A percentile compares a stretch with the other conserved stretches of the same genome.
Evolutionary conservation across 30 jellyfish, hydroid and myxozoan genomes (phyloP).

Genomic region (Turritopsis rubra): DNA sequence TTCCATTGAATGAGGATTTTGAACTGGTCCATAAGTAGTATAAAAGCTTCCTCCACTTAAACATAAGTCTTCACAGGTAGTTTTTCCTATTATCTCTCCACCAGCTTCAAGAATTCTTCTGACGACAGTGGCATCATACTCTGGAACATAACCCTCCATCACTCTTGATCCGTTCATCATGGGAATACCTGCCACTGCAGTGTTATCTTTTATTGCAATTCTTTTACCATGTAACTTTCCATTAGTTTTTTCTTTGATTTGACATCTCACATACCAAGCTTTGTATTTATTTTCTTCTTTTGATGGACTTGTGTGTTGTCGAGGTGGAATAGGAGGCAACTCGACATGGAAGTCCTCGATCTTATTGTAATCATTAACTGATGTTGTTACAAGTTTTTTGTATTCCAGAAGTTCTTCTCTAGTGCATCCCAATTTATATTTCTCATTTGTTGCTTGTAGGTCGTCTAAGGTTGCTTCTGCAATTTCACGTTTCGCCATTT

Average conservation of each 20-base stretch:
- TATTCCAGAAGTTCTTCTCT: neutral
- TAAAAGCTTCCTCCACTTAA: conserved; percentile 24
- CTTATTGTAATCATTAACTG: neutral
- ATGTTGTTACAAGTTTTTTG: neutral
- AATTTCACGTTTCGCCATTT: neutral
- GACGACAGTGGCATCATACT: conserved; percentile 26
- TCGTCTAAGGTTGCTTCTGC: neutral
- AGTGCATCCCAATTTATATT: neutral
- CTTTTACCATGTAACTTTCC: conserved; percentile 23
- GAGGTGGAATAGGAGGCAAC: neutral
- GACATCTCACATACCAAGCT: conserved; percentile 26
- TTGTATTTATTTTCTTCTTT: conserved; percentile 2
- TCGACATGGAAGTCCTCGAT: neutral
- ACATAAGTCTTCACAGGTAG: conserved; percentile 16
- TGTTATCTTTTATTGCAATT: conserved; percentile 27
- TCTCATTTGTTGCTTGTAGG: neutral
- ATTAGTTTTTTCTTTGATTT: neutral
- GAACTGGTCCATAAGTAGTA: conserved; percentile 17
- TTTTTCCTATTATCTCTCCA: neutral
- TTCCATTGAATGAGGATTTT: neutral
- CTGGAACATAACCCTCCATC: conserved; percentile 30
- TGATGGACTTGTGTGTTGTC: neutral
- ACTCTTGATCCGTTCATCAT: conserved; percentile 30
- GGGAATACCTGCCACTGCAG: conserved; percentile 21
- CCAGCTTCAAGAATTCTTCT: conserved; percentile 4